Percentiles rank a stretch among this genome's conserved stretches.
Conservation (phyloP, 2,797 vertebrate genomes). For the Falco rusticolus region DNA sequence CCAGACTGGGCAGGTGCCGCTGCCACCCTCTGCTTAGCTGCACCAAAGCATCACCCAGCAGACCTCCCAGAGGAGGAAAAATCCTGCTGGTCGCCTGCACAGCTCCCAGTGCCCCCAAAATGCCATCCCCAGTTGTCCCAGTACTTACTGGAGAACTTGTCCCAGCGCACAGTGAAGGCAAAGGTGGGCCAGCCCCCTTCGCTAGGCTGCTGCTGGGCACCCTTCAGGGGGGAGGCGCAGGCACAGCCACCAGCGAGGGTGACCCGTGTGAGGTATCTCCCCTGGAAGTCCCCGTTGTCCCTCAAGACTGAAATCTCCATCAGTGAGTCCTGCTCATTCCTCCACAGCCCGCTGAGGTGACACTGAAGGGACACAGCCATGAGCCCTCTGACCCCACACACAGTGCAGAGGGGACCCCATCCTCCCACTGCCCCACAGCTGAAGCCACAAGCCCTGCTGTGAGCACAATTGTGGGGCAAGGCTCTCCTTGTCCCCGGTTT, state of each 20-base stretch:
- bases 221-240: neutral
- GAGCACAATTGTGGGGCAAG: fast-evolving
- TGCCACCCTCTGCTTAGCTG: neutral
- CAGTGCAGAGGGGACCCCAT: fast-evolving
- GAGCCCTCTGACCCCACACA: fast-evolving
- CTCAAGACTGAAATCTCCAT: conserved; percentile 10
- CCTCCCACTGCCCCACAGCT: fast-evolving
- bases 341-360: conserved; percentile 39
- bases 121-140: neutral
- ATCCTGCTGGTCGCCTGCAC: fast-evolving
- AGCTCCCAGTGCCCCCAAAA: fast-evolving
- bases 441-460: neutral
- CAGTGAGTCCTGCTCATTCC: conserved; percentile 23
- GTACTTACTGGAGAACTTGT: conserved; percentile 58
- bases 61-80: neutral
- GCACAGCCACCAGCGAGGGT: neutral
- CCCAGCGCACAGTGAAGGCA: conserved; percentile 7
- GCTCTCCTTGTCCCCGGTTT: neutral
- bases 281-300: conserved; percentile 9
- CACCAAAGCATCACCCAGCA: neutral
- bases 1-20: fast-evolving
- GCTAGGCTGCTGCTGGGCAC: neutral
- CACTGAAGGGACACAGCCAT: neutral
- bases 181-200: conserved; percentile 27
- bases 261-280: conserved; percentile 23